Evolutionary conservation across 2,888 invertebrate genomes (phyloP), one percentile per base, ranked within the genome.

Genomic region (Syrphus vitripennis): DNA sequence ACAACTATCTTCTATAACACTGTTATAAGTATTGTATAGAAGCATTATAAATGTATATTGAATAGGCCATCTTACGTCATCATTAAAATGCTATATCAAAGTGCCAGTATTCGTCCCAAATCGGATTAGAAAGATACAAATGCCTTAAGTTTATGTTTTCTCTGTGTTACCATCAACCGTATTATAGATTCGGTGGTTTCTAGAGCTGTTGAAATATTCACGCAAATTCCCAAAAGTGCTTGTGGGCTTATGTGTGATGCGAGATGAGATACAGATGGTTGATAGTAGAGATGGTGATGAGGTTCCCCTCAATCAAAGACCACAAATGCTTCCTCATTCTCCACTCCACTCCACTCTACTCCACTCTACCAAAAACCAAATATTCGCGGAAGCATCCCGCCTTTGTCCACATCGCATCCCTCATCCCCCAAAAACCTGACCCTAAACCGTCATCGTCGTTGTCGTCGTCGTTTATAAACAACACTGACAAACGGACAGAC

Each of bases 81-180:
- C 82, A 74, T 77, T 86, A 77, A 82, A 81, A 69, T 86, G 81
- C 72, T 77, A 57, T 70, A 83, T 79, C 63, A 69, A n/a, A 82
- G 63, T 65, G 57, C 53, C 50, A 63, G 55, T 50, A 19, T 48
- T 48, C 31, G 48, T 72, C 72, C 69, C 74, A 86, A 86, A 86
- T 86, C 86, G 69, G 86, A 86, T 86, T 86, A 86, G 86, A 86
- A 72, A 84, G 71, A 53, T 69, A n/a, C 48, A 50, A 50, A 50
- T 50, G 21, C 45, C 10, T 42, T 42, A 4, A 19, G 21, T 14
- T 50, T 21, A 19, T 24, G 50, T 50, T 82, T 53, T 21, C 16
- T 10, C 57, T 34, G 31, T 34, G 19, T 19, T 59, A 59, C 19
- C 34, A 26, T n/a, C n/a, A n/a, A n/a, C n/a, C n/a, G n/a, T 24